These are phyloP conservation scores for Octonoba sinensis DNA, from an alignment of 2,888 invertebrate genomes.

Conservation along the genomic window DNA sequence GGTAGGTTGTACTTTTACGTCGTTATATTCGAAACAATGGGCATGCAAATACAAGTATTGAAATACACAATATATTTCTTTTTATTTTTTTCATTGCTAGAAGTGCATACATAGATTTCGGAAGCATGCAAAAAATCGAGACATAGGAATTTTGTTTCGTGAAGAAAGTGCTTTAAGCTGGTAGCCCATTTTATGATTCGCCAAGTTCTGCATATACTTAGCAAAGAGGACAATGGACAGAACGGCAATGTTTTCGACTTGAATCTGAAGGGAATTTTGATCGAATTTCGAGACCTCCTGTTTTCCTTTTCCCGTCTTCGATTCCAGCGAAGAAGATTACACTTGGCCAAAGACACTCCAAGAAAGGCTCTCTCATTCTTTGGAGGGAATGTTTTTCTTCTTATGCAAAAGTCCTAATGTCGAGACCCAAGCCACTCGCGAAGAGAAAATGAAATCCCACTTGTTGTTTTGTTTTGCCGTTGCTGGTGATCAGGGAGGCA, in stretches of 20 bases:
- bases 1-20: no score
- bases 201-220: no score
- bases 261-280: slow-evolving; percentile 43
- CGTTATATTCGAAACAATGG: no score
- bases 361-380: slow-evolving; percentile 47
- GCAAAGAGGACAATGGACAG: slow-evolving; percentile 9
- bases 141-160: no score
- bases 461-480: slow-evolving; percentile 61
- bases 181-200: no score
- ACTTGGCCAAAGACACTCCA: slow-evolving; percentile 59
- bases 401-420: slow-evolving; percentile 64
- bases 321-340: slow-evolving; percentile 47
- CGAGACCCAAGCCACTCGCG: slow-evolving; percentile 42
- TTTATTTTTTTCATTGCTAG: no score
- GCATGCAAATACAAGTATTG: no score
- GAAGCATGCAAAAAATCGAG: no score
- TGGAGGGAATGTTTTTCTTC: slow-evolving; percentile 31
- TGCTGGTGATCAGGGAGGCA: slow-evolving; percentile 47
- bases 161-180: no score
- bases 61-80: no score
- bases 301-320: slow-evolving; percentile 41
- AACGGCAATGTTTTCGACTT: neutral
- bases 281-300: slow-evolving; percentile 53
- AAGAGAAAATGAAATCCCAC: slow-evolving; percentile 62
- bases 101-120: no score